A percentile compares a stretch with the other conserved stretches of the same genome.
phyloP scores from a whole-genome alignment of 2,888 invertebrate genomes.

The Dynastes grantii region DNA sequence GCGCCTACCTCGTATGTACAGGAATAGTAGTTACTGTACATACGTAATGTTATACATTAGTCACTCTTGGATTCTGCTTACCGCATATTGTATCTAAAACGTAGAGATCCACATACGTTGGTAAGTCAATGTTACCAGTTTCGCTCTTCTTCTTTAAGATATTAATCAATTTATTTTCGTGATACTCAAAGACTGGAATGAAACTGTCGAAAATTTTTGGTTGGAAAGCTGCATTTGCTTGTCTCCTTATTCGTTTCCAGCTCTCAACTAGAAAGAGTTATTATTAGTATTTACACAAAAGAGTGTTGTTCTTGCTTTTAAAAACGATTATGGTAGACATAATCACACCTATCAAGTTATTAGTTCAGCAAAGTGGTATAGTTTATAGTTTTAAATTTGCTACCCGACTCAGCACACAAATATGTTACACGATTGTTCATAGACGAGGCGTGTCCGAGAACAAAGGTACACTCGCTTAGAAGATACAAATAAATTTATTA shows the following conservation, averaged over 20 bases:
- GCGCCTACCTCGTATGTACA: background rate
- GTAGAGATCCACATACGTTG: slow-evolving; percentile 36
- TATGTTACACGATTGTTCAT: too few species aligned
- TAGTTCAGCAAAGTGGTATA: too few species aligned
- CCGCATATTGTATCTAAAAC: slow-evolving; percentile 45
- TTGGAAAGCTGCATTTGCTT: slow-evolving; percentile 71
- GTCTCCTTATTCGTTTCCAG: slow-evolving; percentile 69
- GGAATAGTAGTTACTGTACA: background rate
- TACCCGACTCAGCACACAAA: too few species aligned
- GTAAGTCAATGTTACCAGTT: slow-evolving; percentile 62
- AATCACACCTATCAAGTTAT: too few species aligned
- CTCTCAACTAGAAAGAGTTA: slow-evolving; percentile 56
- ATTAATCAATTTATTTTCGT: slow-evolving; percentile 69
- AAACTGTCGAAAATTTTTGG: slow-evolving; percentile 69
- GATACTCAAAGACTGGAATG: slow-evolving; percentile 67
- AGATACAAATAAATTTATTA: too few species aligned
- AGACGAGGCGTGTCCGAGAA: too few species aligned
- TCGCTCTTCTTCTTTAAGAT: slow-evolving; percentile 51
- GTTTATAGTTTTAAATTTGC: too few species aligned
- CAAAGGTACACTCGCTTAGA: too few species aligned
- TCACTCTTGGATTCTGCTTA: slow-evolving; percentile 3
- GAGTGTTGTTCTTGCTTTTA: background rate
- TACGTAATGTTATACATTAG: background rate
- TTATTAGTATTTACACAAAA: background rate
- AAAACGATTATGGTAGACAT: background rate